A percentile compares a stretch with the other conserved stretches of the same genome.
phyloP scores from a whole-genome alignment of 2,888 invertebrate genomes.

The Lasioglossum marginatum region DNA sequence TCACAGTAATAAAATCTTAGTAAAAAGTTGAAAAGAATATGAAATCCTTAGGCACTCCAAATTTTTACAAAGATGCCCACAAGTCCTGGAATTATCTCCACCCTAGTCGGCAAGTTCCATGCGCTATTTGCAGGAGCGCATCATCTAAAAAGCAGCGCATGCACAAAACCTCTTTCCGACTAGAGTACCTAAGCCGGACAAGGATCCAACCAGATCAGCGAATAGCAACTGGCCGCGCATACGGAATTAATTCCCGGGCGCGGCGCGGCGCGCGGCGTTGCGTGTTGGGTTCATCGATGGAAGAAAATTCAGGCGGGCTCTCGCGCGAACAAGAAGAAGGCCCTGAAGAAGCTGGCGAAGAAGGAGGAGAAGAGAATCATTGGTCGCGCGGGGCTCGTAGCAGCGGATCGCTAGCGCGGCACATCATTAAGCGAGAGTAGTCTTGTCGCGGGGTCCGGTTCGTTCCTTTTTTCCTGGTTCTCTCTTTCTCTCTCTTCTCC shows the following conservation, averaged over 20 bases:
- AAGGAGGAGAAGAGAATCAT: not conserved
- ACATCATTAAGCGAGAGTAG: constrained; percentile 82
- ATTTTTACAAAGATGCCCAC: not conserved
- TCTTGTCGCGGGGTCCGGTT: constrained; percentile 76
- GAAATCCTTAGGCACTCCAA: not conserved
- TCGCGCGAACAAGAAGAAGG: constrained; percentile 22
- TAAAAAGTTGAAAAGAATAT: not conserved
- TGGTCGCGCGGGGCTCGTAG: constrained; percentile 35
- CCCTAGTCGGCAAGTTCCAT: not conserved
- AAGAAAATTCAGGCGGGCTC: constrained; percentile 7
- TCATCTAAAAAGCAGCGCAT: not conserved
- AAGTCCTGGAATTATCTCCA: not conserved
- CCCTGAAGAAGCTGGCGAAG: not conserved
- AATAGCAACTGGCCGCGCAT: not conserved
- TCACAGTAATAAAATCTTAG: no score
- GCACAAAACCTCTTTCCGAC: not conserved
- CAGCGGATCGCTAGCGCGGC: constrained; percentile 74
- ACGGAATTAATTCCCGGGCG: constrained; percentile 5
- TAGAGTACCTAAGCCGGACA: not conserved
- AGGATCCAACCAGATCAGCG: not conserved
- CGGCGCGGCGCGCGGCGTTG: not conserved
- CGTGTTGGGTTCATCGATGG: not conserved
- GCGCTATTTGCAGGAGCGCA: not conserved
- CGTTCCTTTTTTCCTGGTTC: constrained; percentile 64
- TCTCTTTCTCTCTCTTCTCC: constrained; percentile 13